These are phyloP conservation scores for Drosophila elegans DNA, from an alignment of 1,140 invertebrate genomes.

Conservation along the genomic window DNA sequence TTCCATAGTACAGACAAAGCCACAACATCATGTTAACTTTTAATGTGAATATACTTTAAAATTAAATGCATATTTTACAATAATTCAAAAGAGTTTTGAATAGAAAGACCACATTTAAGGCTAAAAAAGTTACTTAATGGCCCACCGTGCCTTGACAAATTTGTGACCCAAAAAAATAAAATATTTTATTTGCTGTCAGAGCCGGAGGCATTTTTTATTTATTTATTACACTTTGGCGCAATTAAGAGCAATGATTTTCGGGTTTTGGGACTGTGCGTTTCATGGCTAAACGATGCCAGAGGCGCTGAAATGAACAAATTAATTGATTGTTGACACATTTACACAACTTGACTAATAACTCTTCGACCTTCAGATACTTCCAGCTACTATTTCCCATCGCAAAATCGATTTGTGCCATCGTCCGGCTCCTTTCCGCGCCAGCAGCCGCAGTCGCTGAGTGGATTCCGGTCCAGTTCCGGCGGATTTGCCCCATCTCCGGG, in stretches of 20 bases:
- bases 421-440: conserved; percentile 68
- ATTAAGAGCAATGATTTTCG: conserved; percentile 66
- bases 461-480: conserved; percentile 36
- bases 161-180: conserved; percentile 42
- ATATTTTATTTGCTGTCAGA: conserved; percentile 33
- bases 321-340: conserved; percentile 62
- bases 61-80: too few species aligned
- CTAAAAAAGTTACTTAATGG: too few species aligned
- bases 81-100: too few species aligned
- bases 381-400: conserved; percentile 76
- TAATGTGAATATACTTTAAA: too few species aligned
- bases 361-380: conserved; percentile 71
- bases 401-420: conserved; percentile 82
- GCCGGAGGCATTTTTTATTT: conserved; percentile 47
- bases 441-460: conserved; percentile 31
- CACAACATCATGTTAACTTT: too few species aligned
- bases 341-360: conserved; percentile 25
- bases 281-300: conserved; percentile 57
- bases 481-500: conserved; percentile 65
- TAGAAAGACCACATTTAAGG: too few species aligned
- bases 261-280: conserved; percentile 37
- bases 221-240: conserved; percentile 76
- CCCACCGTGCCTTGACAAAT: conserved; percentile 54
- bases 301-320: conserved; percentile 53
- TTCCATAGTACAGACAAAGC: too few species aligned